Conservation (phyloP, 2,888 invertebrate species). For the Tipula vernalis region DNA sequence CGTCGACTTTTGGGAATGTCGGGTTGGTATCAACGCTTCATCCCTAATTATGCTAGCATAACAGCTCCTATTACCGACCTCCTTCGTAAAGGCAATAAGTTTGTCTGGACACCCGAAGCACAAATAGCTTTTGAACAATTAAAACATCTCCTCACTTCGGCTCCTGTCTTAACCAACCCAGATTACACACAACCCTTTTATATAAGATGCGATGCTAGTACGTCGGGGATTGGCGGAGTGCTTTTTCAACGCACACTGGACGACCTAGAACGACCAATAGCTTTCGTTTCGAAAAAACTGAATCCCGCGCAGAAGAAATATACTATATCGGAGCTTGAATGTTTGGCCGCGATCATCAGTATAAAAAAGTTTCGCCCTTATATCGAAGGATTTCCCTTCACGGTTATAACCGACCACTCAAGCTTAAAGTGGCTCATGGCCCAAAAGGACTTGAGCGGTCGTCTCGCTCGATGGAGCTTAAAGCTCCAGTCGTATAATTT, state of each 20-base stretch:
- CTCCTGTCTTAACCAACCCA: neutral
- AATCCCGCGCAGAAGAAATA: too few relatives aligned
- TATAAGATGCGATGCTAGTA: neutral
- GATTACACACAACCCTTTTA: neutral
- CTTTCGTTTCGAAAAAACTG: too few relatives aligned
- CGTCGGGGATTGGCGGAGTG: neutral
- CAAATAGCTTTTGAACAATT: neutral
- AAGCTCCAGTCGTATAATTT: too few relatives aligned
- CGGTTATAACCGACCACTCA: too few relatives aligned
- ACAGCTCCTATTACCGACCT: slow-evolving; percentile 9
- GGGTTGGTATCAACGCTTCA: neutral
- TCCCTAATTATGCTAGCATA: neutral
- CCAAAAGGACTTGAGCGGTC: too few relatives aligned
- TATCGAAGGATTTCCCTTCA: too few relatives aligned
- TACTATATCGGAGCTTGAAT: too few relatives aligned
- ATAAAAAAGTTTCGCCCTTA: too few relatives aligned
- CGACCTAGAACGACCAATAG: too few relatives aligned
- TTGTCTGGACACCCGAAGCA: neutral
- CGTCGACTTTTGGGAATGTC: neutral
- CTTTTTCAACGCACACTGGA: neutral
- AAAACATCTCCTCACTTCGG: neutral
- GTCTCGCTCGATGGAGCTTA: too few relatives aligned
- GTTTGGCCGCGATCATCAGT: too few relatives aligned
- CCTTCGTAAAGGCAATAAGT: neutral
- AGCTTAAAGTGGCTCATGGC: too few relatives aligned